These are phyloP conservation scores for Porites divaricata DNA, from an alignment of 92 coral and sea anemone species.

Conservation along the genomic window DNA sequence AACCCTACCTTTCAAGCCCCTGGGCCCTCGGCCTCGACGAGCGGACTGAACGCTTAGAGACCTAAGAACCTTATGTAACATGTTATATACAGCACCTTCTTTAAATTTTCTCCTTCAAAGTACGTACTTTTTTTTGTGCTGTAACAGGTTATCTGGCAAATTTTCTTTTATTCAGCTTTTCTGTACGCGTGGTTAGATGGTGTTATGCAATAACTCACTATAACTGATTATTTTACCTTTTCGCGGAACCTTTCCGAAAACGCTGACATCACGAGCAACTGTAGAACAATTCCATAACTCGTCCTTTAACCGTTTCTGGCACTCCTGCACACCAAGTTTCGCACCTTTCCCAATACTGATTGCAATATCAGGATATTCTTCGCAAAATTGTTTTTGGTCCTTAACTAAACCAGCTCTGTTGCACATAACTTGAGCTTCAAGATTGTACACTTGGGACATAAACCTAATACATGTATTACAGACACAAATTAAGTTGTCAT, in stretches of 20 bases:
- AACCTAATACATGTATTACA: slow-evolving; percentile 53
- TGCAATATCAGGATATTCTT: slow-evolving; percentile 94
- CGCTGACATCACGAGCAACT: slow-evolving; percentile 74
- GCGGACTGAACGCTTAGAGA: too few relatives aligned
- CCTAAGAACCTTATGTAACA: too few relatives aligned
- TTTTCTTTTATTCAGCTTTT: too few relatives aligned
- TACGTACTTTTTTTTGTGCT: too few relatives aligned
- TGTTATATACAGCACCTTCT: too few relatives aligned
- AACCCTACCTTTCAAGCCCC: too few relatives aligned
- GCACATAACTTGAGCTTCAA: slow-evolving; percentile 95
- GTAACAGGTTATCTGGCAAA: too few relatives aligned
- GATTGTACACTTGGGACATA: slow-evolving; percentile 86
- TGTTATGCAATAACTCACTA: too few relatives aligned
- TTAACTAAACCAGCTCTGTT: slow-evolving; percentile 81
- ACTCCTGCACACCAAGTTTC: slow-evolving; percentile 81
- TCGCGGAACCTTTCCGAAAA: slow-evolving; percentile 92
- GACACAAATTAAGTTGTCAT: neutral
- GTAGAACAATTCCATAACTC: slow-evolving; percentile 99
- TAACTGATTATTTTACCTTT: slow-evolving; percentile 56
- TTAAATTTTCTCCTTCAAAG: too few relatives aligned
- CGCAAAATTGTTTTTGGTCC: slow-evolving; percentile 83
- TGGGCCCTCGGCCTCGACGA: too few relatives aligned
- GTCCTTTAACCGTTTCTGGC: slow-evolving; percentile 81
- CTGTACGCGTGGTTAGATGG: too few relatives aligned
- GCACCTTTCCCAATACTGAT: slow-evolving; percentile 96